Base-by-base conservation (phyloP, 2,113 vertebrate species). In the Anser brachyrhynchus region DNA sequence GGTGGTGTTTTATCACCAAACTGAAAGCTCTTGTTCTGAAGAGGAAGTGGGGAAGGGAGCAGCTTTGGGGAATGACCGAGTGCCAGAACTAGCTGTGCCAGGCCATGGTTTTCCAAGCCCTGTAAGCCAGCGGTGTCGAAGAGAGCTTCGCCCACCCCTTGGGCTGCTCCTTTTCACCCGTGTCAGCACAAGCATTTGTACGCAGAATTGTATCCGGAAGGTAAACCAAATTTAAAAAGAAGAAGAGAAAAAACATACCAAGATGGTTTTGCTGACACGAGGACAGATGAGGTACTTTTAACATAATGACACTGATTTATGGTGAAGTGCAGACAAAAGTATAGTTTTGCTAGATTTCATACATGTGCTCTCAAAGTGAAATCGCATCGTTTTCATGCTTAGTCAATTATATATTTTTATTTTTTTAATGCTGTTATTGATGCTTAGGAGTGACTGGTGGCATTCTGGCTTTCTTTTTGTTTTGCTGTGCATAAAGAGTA, bases 131-230 rank as follows among this genome's bases (percentile, higher is more conserved):
- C 26, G 28, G 26, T 3, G 0, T 13, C 28, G 67, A 29, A 23
- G 66, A 21, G 17, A 44, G 84, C 31, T 92, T 91, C 93, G 19
- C 87, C 84, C 93, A 52, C 46, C 77, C 89, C 77, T 93, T 78
- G 92, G 94, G 94, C 87, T 92, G 77, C 67, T 75, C 43, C 2
- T 92, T 96, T 93, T 82, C 70, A 87, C 16, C 95, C 73, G 0
- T 84, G 89, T 84, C 91, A 91, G 93, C 77, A 76, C 91, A 91
- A 39, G 84, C 49, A 28, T 61, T 78, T 65, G 57, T 46, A 58
- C 12, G 77, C 84, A 61, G 57, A 81, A 67, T 52, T 52, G 81
- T 35, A 43, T 5, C 75, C 57, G 43, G 70, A 89, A 93, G 87
- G 1, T 4, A 76, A 93, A 57, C 20, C 13, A 16, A 35, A 61